Conservation (phyloP, 1,140 invertebrate species). For the Adelges cooleyi region DNA sequence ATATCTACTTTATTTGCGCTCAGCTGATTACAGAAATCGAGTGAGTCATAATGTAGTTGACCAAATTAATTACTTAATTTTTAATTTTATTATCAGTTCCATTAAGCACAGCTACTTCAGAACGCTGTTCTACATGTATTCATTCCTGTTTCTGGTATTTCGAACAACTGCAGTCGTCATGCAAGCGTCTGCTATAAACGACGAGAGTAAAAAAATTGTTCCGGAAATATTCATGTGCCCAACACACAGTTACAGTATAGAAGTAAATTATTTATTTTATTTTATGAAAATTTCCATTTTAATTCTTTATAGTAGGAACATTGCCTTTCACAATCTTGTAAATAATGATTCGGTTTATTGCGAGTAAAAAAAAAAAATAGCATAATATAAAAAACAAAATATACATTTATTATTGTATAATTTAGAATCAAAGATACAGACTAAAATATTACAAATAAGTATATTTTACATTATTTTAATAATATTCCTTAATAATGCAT, state of each 20-base stretch:
- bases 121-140: constrained; percentile 34
- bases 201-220: constrained; percentile 32
- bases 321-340: too few species aligned
- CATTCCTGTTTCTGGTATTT: constrained; percentile 33
- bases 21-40: constrained; percentile 35
- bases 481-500: too few species aligned
- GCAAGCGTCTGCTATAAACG: constrained; percentile 33
- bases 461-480: too few species aligned
- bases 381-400: too few species aligned
- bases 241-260: constrained; percentile 33
- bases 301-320: too few species aligned
- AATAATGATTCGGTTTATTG: too few species aligned
- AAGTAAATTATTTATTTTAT: too few species aligned
- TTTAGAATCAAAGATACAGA: too few species aligned
- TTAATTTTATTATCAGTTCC: constrained; percentile 29
- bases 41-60: constrained; percentile 31
- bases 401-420: too few species aligned
- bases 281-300: too few species aligned
- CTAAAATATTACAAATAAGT: too few species aligned
- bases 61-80: neutral
- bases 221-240: constrained; percentile 35
- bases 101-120: constrained; percentile 32
- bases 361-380: too few species aligned
- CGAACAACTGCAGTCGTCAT: constrained; percentile 34
- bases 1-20: constrained; percentile 36